These are phyloP conservation scores for Hippopotamyrus pictus DNA, from an alignment of 2,797 vertebrate species.

Conservation along the genomic window DNA sequence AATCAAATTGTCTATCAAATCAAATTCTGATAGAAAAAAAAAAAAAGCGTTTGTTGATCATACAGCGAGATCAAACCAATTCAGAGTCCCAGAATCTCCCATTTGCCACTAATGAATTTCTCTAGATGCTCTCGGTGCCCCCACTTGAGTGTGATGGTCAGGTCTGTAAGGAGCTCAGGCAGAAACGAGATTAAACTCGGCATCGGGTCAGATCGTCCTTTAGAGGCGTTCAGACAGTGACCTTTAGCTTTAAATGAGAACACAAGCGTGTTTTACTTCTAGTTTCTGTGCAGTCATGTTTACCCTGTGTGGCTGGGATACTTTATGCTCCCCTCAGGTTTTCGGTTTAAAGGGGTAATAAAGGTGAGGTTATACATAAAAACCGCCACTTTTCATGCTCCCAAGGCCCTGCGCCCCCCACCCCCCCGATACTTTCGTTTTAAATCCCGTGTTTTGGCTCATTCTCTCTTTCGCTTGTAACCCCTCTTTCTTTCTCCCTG, in stretches of 20 bases:
- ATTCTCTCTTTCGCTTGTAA: neutral
- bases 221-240: neutral
- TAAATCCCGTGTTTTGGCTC: neutral
- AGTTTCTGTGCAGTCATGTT: neutral
- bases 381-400: neutral
- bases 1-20: too few relatives aligned
- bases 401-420: neutral
- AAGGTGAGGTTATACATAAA: neutral
- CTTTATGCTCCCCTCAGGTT: neutral
- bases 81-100: neutral
- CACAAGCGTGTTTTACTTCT: neutral
- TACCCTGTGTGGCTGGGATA: neutral
- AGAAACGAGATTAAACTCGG: neutral
- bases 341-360: neutral
- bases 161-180: neutral
- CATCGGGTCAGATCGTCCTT: neutral
- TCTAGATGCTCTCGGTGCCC: neutral
- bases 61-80: too few relatives aligned
- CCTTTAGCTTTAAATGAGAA: neutral
- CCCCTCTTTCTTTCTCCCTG: conserved; percentile 9
- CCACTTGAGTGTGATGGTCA: neutral
- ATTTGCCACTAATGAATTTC: neutral
- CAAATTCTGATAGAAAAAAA: too few relatives aligned
- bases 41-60: too few relatives aligned
- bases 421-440: neutral